Percentiles rank a stretch among this genome's conserved stretches.
These are phyloP conservation scores for Drosophila nebulosa DNA, from an alignment of 1,140 invertebrate genomes.

Conservation along the genomic window DNA sequence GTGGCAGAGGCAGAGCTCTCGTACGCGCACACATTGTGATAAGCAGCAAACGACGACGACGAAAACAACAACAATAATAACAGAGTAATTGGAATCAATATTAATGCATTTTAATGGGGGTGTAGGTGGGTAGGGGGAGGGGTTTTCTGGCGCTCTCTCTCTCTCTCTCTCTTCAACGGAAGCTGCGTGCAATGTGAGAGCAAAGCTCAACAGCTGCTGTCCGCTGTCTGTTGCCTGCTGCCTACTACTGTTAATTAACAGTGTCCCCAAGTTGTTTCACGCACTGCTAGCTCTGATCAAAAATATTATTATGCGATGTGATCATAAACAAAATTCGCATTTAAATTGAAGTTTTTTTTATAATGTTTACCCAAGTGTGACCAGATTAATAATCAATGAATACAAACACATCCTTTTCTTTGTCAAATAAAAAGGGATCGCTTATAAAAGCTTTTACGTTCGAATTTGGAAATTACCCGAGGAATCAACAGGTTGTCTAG, in stretches of 20 bases:
- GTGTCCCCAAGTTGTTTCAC: background rate
- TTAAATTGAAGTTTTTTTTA: background rate
- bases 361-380: background rate
- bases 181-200: background rate
- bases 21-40: background rate
- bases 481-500: background rate
- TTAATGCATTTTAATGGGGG: background rate
- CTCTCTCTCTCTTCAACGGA: background rate
- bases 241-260: background rate
- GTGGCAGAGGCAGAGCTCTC: slow-evolving; percentile 19
- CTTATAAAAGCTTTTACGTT: too few relatives aligned
- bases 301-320: background rate
- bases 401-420: background rate
- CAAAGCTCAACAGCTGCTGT: background rate
- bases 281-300: background rate
- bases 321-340: background rate
- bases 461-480: background rate
- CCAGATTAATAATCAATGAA: background rate
- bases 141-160: background rate
- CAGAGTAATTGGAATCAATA: background rate
- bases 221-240: background rate
- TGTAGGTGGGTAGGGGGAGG: background rate
- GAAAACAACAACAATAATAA: background rate
- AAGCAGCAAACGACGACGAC: background rate
- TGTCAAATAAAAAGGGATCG: background rate